Evolutionary conservation across 2,888 invertebrate genomes (phyloP), one percentile per base, ranked within the genome.

Genomic region (Gandaritis pyraliata): DNA sequence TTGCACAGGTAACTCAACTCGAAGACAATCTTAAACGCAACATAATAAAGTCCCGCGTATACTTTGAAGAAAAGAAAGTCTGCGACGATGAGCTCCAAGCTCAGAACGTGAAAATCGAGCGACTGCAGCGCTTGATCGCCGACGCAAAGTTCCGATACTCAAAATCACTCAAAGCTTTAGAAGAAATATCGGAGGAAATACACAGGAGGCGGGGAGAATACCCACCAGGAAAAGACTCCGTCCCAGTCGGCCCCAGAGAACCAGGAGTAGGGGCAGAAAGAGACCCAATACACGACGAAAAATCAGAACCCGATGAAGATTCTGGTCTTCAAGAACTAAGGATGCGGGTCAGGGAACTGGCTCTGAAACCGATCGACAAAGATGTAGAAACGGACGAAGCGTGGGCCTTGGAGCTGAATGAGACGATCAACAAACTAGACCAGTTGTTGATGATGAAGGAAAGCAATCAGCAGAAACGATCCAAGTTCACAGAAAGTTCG

Each of bases 181-280:
- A 98, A 84, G 95, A 95, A 72, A 98, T 98, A 65, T 98, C 98
- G 8, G 97, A 98, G 87, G 97, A 98, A 79, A 98, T 98, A 70
- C 97, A 98, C 82, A 94, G 94, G 78, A 92, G 95, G 10, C 86
- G 93, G 54, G 94, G 94, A 51, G 93, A 93, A 49, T 92, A 90
- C 45, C 89, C 85, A 0, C 88, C 88, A 0, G 88, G 85, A 0
- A 90, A 90, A 49, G 87, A 93, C 74, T 82, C 85, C 1, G 83
- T 87, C 30, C 92, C 93, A 0, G 92, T 93, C 0, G 93, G 93
- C 0, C 90, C 92, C 0, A 83, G 95, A 48, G 95, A 96, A 74
- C 96, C 96, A 0, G 96, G 96, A 0, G 96, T 96, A 0, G 96
- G 96, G 0, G 96, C 96, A 0, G 96, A 96, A 86, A 83, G 94